Evolutionary conservation across 2,888 invertebrate genomes (phyloP).

Genomic region (Gandaritis pyraliata): DNA sequence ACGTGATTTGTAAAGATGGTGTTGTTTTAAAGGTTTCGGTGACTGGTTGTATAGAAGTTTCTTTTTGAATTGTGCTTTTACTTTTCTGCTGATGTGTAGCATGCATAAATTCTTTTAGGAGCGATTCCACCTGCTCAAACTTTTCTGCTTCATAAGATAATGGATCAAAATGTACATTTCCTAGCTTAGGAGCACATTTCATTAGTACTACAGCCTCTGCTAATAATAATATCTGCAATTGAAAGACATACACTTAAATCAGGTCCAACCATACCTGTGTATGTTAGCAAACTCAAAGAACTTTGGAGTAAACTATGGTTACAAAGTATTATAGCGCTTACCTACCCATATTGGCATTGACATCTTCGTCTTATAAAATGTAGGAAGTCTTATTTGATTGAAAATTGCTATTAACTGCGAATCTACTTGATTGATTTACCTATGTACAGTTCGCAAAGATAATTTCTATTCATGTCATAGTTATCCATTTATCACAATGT

Average conservation of each 20-base stretch:
- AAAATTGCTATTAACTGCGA: conserved; percentile 16
- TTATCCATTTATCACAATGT: too few species aligned
- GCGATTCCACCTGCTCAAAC: conserved; percentile 20
- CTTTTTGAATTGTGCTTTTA: neutral
- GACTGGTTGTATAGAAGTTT: conserved; percentile 6
- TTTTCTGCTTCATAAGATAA: conserved; percentile 48
- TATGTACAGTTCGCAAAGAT: conserved; percentile 22
- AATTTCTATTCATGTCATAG: neutral
- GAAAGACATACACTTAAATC: neutral
- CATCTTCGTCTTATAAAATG: conserved; percentile 24
- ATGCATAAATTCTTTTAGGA: conserved; percentile 7
- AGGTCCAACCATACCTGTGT: too few species aligned
- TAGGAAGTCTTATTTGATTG: conserved; percentile 17
- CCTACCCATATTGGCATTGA: conserved; percentile 33
- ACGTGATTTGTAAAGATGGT: neutral
- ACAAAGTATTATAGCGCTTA: conserved; percentile 11
- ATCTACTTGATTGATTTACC: conserved; percentile 22
- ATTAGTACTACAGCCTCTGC: conserved; percentile 12
- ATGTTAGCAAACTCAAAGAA: too few species aligned
- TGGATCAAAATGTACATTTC: conserved; percentile 51
- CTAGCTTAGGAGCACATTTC: conserved; percentile 57
- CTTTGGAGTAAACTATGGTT: too few species aligned
- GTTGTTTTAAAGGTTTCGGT: conserved; percentile 1
- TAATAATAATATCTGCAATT: conserved; percentile 21
- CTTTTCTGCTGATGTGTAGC: neutral